Base-by-base conservation (phyloP, 2,113 vertebrate genomes). In the Saguinus midas region DNA sequence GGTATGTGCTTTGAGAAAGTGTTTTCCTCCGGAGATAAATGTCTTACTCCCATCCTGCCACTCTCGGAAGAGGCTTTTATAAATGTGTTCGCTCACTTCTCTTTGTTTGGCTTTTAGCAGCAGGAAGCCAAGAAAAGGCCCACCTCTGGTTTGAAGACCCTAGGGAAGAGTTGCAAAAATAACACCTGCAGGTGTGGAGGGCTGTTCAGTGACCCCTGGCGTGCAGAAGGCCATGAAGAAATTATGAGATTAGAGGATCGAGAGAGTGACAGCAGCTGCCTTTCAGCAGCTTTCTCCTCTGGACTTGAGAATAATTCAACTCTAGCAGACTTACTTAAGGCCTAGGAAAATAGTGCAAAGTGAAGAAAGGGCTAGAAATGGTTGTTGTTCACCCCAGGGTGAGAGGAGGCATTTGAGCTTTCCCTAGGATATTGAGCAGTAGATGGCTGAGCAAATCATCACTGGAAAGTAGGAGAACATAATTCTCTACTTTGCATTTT, bases 21-120 rank as follows among this genome's bases (percentile, higher is more conserved):
- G 45, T 64, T 43, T 72, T 96, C 83, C 87, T 97, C 68, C 70
- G 57, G 89, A 95, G 52, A 75, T 52, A 97, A 86, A 40, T 94
- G 45, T 81, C 18, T 95, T 58, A 72, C 18, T 92, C 70, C 73
- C 45, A 91, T 88, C 84, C 85, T 96, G 88, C 83, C 82, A 88
- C 32, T 91, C 68, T 93, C 55, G 79, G 21, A 95, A 94, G 35
- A 97, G 64, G 78, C 10, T 13, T 91, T 89, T 96, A 97, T 64
- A 97, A 98, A 97, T 55, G 90, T 87, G 70, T 75, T 18, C 88
- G 97, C 81, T 73, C 82, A 37, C 0, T 68, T 94, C 20, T 40
- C 82, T 98, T 97, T 97, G 94, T 97, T 96, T 97, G 73, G n/a
- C 50, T 97, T 87, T 48, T 17, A 96, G 80, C 98, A 97, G 16